phyloP scores from a whole-genome alignment of 2,888 invertebrate genomes.

The Isotomurus palustris region DNA sequence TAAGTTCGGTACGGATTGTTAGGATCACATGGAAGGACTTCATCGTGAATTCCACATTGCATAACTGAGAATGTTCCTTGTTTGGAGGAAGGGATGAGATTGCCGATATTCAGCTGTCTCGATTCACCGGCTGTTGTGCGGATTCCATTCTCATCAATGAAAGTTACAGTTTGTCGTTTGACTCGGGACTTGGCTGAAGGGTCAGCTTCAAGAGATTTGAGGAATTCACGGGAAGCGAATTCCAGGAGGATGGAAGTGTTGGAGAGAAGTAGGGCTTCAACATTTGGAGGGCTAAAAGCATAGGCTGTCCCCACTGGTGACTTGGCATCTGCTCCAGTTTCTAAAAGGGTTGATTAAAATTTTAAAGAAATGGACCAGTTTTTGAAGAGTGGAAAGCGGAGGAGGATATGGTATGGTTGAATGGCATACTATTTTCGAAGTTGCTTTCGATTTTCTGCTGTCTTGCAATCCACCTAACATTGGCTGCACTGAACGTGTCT shows the following conservation, averaged over 20 bases:
- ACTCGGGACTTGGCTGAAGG: constrained; percentile 10
- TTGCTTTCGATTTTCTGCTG: constrained; percentile 75
- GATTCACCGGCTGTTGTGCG: background rate
- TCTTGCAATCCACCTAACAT: constrained; percentile 67
- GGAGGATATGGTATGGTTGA: background rate
- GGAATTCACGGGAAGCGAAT: constrained; percentile 77
- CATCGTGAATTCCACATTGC: constrained; percentile 68
- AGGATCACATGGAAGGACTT: constrained; percentile 64
- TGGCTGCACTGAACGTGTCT: constrained; percentile 72
- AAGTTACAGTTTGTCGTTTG: constrained; percentile 33
- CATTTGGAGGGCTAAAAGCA: constrained; percentile 83
- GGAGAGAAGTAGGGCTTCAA: constrained; percentile 73
- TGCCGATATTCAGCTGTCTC: background rate
- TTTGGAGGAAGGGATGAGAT: no score
- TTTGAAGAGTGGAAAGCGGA: background rate
- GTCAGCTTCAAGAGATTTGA: constrained; percentile 59
- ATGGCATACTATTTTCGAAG: constrained; percentile 62
- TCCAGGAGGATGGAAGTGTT: constrained; percentile 82
- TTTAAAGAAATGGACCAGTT: background rate
- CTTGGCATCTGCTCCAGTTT: constrained; percentile 76
- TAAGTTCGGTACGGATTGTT: constrained; percentile 45
- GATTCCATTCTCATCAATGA: constrained; percentile 18
- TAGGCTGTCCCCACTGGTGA: constrained; percentile 82
- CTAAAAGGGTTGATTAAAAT: constrained; percentile 51
- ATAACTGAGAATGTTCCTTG: constrained; percentile 50